A percentile compares a stretch with the other conserved stretches of the same genome.
These are phyloP conservation scores for Phrynocephalus versicolor DNA, from an alignment of 2,113 vertebrate genomes.

Conservation along the genomic window DNA sequence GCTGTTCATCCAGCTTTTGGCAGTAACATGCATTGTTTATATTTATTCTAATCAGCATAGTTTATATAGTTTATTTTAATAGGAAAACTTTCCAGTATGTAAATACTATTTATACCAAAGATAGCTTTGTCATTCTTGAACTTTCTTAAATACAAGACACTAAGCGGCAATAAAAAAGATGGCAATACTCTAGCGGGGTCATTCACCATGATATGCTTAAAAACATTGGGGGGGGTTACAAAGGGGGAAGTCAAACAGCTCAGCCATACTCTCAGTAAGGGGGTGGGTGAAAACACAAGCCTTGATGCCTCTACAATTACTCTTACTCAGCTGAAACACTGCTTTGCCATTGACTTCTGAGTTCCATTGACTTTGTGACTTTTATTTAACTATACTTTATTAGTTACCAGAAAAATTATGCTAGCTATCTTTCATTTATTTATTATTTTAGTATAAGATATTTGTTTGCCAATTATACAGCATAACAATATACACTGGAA, in stretches of 20 bases:
- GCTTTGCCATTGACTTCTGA: neutral
- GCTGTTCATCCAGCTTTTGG: no score
- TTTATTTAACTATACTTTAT: neutral
- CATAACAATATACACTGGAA: neutral
- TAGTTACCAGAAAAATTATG: neutral
- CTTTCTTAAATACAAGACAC: no score
- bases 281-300: neutral
- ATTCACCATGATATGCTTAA: neutral
- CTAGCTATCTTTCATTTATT: neutral
- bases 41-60: no score
- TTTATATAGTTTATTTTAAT: neutral
- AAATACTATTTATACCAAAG: neutral
- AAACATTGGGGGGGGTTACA: neutral
- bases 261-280: accelerated
- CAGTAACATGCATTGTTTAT: no score
- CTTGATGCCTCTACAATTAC: neutral
- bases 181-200: neutral
- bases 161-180: neutral
- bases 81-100: neutral
- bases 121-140: neutral
- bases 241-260: neutral
- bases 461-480: neutral
- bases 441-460: conserved; percentile 8
- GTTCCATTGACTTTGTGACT: neutral
- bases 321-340: accelerated